Conservation (phyloP, 2,797 vertebrate species). For the Leptodactylus fallax region DNA sequence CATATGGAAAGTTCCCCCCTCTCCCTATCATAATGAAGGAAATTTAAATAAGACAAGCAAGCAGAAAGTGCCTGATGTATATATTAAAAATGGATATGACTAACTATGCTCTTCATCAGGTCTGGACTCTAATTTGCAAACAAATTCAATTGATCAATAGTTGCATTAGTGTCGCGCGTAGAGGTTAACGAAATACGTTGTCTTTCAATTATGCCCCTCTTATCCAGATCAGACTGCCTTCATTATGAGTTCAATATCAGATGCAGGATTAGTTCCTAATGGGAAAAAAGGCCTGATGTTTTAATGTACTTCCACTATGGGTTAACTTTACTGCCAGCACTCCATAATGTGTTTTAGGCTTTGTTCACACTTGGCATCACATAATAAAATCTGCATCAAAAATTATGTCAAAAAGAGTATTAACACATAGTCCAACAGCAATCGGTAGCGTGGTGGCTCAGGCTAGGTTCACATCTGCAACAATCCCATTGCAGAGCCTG, state of each 20-base stretch:
- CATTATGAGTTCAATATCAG: conserved; percentile 43
- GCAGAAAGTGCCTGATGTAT: conserved; percentile 35
- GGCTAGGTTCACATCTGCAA: no score
- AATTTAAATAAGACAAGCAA: conserved; percentile 57
- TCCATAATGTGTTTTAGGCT: not conserved
- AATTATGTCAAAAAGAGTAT: no score
- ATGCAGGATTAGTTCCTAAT: conserved; percentile 40
- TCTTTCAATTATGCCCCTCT: conserved; percentile 53
- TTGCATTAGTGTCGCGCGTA: conserved; percentile 42
- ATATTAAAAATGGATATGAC: conserved; percentile 24
- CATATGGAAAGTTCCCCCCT: conserved; percentile 45
- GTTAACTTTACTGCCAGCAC: conserved; percentile 15
- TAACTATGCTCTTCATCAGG: not conserved
- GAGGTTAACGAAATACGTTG: conserved; percentile 46
- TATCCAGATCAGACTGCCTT: conserved; percentile 47
- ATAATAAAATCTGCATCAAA: no score
- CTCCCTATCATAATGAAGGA: conserved; percentile 37
- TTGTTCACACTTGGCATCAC: not conserved
- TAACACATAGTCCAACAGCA: no score
- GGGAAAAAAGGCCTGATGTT: conserved; percentile 30
- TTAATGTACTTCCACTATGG: conserved; percentile 16
- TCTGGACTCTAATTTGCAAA: not conserved
- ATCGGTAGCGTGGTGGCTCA: no score
- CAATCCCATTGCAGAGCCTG: no score
- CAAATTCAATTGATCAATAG: conserved; percentile 20